phyloP scores from a whole-genome alignment of 2,797 vertebrate genomes.

The Emys orbicularis region DNA sequence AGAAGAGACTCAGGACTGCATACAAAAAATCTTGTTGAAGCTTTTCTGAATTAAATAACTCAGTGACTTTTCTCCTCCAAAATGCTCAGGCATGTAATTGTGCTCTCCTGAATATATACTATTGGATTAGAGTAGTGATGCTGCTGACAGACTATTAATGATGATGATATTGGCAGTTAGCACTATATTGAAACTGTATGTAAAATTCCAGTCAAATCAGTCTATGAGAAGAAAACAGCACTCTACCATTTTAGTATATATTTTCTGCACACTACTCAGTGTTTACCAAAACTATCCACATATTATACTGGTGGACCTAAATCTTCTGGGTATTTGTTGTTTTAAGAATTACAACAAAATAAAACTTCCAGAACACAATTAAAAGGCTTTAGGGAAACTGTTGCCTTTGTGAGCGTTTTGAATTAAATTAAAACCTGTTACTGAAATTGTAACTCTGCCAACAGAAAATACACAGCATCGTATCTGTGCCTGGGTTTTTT shows the following conservation, averaged over 20 bases:
- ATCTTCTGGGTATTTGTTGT: not conserved
- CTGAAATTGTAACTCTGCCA: not conserved
- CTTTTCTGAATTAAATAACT: not conserved
- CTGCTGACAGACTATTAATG: accelerated
- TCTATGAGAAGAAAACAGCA: not conserved
- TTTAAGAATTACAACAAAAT: not conserved
- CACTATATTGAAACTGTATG: not conserved
- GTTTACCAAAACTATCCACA: accelerated
- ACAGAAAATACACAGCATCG: not conserved
- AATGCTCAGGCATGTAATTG: not conserved
- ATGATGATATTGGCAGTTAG: not conserved
- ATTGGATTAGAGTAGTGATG: accelerated
- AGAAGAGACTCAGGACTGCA: not conserved
- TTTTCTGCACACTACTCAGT: not conserved
- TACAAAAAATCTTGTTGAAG: not conserved
- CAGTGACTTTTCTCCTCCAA: not conserved
- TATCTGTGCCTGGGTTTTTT: not conserved
- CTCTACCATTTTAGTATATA: not conserved
- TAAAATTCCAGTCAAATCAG: not conserved
- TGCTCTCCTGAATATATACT: not conserved
- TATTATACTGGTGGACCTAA: not conserved
- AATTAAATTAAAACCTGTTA: constrained; percentile 15
- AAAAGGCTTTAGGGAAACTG: not conserved
- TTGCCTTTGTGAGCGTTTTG: not conserved
- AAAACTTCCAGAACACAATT: not conserved